Percentiles rank a stretch among this genome's conserved stretches.
Conservation (phyloP, 2,888 invertebrate species). For the Synanthedon tipuliformis region DNA sequence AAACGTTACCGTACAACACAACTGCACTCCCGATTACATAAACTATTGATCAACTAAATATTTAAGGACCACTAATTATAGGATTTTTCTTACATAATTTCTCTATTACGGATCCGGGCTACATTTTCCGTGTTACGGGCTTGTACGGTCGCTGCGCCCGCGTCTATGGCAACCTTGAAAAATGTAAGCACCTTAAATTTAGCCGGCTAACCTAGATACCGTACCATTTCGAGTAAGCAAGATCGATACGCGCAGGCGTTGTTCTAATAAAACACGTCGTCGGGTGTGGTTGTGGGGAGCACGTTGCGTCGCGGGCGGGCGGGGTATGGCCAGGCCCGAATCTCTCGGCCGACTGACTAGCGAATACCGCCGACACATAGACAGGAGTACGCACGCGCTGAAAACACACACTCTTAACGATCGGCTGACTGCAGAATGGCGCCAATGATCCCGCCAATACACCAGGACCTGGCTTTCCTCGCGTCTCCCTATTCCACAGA, state of each 20-base stretch:
- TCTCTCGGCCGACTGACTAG: constrained; percentile 37
- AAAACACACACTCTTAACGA: constrained; percentile 14
- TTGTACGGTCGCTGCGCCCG: constrained; percentile 48
- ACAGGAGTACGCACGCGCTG: constrained; percentile 17
- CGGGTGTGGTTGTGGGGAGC: constrained; percentile 24
- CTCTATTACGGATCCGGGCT: constrained; percentile 47
- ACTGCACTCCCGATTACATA: not conserved
- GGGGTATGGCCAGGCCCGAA: constrained; percentile 26
- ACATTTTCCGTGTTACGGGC: constrained; percentile 8
- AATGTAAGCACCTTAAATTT: constrained; percentile 67
- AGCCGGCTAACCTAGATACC: constrained; percentile 69
- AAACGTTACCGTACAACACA: not conserved
- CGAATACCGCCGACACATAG: constrained; percentile 22
- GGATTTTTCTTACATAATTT: constrained; percentile 61
- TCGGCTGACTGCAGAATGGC: constrained; percentile 6
- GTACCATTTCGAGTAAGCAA: constrained; percentile 47
- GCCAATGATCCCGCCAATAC: too few relatives aligned
- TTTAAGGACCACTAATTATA: constrained; percentile 4
- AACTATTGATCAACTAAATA: not conserved
- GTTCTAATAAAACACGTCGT: constrained; percentile 39
- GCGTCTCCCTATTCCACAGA: too few relatives aligned
- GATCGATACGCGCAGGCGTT: constrained; percentile 64
- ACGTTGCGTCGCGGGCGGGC: constrained; percentile 21
- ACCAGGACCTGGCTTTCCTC: too few relatives aligned
- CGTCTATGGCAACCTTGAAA: constrained; percentile 61